Percentiles rank a stretch among this genome's conserved stretches.
phyloP scores from a whole-genome alignment of 1,140 invertebrate species.

The Reticulitermes speratus region DNA sequence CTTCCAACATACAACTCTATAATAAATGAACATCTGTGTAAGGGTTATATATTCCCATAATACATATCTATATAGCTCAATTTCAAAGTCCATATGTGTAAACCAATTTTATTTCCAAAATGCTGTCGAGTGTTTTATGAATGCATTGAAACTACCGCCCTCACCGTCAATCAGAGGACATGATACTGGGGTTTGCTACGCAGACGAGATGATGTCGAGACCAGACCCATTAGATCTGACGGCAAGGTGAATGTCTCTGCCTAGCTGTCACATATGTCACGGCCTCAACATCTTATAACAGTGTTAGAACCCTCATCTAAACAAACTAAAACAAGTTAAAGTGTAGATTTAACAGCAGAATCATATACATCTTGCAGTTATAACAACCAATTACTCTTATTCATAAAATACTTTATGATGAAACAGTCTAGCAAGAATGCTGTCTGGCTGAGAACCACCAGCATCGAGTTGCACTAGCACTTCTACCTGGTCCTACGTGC shows the following conservation, averaged over 20 bases:
- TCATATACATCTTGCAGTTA: constrained; percentile 40
- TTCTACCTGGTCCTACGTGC: constrained; percentile 30
- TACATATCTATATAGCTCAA: constrained; percentile 22
- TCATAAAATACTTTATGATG: constrained; percentile 37
- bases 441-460: constrained; percentile 33
- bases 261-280: background rate
- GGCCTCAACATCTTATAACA: constrained; percentile 29
- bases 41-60: constrained; percentile 33
- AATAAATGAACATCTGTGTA: constrained; percentile 34
- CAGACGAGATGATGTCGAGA: background rate
- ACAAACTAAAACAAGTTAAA: constrained; percentile 38
- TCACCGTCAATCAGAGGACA: background rate
- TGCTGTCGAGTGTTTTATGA: constrained; percentile 1
- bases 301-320: constrained; percentile 37
- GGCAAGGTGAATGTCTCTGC: background rate
- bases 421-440: constrained; percentile 38
- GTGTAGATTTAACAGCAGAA: constrained; percentile 39
- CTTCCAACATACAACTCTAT: constrained; percentile 36
- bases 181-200: constrained; percentile 3
- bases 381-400: constrained; percentile 37
- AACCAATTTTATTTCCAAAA: background rate
- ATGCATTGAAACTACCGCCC: constrained; percentile 23
- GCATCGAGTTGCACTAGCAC: constrained; percentile 38
- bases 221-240: background rate
- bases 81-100: background rate